Evolutionary conservation across 2,113 vertebrate species (phyloP), one percentile per base, ranked within the genome.

Genomic region (Cercocebus atys): DNA sequence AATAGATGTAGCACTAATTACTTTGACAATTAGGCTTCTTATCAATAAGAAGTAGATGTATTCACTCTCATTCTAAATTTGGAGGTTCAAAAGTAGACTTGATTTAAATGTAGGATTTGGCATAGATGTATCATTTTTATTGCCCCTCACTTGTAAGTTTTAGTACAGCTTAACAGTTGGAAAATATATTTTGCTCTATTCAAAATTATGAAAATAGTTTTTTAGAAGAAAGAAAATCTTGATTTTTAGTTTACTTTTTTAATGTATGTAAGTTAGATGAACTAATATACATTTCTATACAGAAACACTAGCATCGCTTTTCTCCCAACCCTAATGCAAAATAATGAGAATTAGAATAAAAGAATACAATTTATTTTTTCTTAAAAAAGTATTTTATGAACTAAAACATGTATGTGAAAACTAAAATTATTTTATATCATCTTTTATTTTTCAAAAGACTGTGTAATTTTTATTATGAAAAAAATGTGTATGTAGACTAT

Each of bases 401-500:
- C 86, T 97, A 89, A 97, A 98, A 84, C 57, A 70, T 25, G 23
- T 45, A 32, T 35, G 5, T 93, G 43, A 88, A 94, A 47, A 85
- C 13, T 95, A 89, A 98, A 98, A 94, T 94, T 22, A 95, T 93
- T 72, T 82, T 97, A 97, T 96, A 57, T 97, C 89, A 98, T 86
- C 18, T 90, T 72, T 96, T 97, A 97, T n/a, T 85, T 98, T 98
- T 98, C 86, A 98, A 97, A 98, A 83, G 80, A 52, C 43, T 61
- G 59, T 93, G 11, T 64, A 64, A 92, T 90, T 90, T 61, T 94
- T 98, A 68, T 95, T 27, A 45, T 90, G 5, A 9, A 82, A 73
- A 70, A 45, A 70, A 55, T 92, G 88, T 95, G 43, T 81, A 0
- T 82, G 45, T 70, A 95, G 84, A 93, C 92, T 97, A 72, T 96